Evolutionary conservation across 2,888 invertebrate genomes (phyloP).

Genomic region (Schizaphis graminum): DNA sequence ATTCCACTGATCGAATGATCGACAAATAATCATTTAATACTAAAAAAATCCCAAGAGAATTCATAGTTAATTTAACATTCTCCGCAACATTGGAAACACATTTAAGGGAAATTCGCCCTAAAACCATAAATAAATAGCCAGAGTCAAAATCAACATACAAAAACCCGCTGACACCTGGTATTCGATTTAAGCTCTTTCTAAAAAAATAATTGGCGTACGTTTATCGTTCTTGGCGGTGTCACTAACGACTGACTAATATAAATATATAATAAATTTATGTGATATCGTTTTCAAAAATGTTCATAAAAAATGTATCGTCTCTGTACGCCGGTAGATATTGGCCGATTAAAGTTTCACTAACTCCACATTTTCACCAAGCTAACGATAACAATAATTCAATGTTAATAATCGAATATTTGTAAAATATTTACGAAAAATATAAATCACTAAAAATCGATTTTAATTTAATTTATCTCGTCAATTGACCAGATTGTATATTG

Average conservation of each 20-base stretch:
- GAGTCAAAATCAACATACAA: not conserved
- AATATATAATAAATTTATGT: not conserved
- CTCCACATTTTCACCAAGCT: not conserved
- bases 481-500: not conserved
- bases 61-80: slow-evolving; percentile 39
- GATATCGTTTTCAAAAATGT: not conserved
- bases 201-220: not conserved
- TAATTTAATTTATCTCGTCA: not conserved
- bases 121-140: slow-evolving; percentile 34
- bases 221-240: not conserved
- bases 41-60: slow-evolving; percentile 24
- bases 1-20: not conserved
- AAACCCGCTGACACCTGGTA: not conserved
- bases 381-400: slow-evolving; percentile 3
- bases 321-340: not conserved
- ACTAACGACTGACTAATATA: not conserved
- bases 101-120: slow-evolving; percentile 23
- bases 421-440: not conserved
- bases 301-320: not conserved
- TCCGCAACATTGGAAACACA: slow-evolving; percentile 14
- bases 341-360: not conserved
- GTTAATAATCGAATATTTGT: not conserved
- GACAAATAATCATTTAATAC: slow-evolving; percentile 14
- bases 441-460: not conserved
- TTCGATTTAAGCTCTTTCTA: slow-evolving; percentile 42